phyloP scores from a whole-genome alignment of 2,888 invertebrate genomes.

The Pachydiplax longipennis region DNA sequence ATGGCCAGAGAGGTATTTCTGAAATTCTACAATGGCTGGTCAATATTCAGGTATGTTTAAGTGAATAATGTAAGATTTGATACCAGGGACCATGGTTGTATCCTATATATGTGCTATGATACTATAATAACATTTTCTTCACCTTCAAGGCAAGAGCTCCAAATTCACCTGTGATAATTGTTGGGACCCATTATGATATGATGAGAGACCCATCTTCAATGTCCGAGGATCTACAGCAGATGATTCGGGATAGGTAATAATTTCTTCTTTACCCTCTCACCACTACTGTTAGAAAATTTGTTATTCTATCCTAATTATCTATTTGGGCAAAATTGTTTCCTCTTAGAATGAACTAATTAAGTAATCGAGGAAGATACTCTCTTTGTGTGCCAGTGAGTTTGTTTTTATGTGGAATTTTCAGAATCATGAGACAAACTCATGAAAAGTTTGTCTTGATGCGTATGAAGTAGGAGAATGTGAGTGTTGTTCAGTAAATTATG shows the following conservation, averaged over 20 bases:
- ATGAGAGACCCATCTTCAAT: slow-evolving; percentile 69
- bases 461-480: too few relatives aligned
- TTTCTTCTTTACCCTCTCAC: too few relatives aligned
- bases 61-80: not conserved
- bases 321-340: too few relatives aligned
- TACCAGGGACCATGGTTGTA: not conserved
- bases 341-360: too few relatives aligned
- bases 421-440: too few relatives aligned
- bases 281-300: too few relatives aligned
- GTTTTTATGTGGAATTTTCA: not conserved
- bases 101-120: too few relatives aligned
- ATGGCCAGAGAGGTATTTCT: slow-evolving; percentile 88
- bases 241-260: slow-evolving; percentile 74
- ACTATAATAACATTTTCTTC: not conserved
- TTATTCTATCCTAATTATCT: too few relatives aligned
- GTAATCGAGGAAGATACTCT: too few relatives aligned
- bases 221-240: slow-evolving; percentile 85
- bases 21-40: slow-evolving; percentile 95
- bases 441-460: too few relatives aligned
- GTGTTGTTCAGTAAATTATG: too few relatives aligned
- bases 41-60: slow-evolving; percentile 77
- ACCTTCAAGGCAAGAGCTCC: slow-evolving; percentile 84
- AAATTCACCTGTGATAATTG: slow-evolving; percentile 94
- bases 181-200: slow-evolving; percentile 95
- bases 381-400: not conserved